Conservation (phyloP, 2,113 vertebrate species). For the Malurus elegans region DNA sequence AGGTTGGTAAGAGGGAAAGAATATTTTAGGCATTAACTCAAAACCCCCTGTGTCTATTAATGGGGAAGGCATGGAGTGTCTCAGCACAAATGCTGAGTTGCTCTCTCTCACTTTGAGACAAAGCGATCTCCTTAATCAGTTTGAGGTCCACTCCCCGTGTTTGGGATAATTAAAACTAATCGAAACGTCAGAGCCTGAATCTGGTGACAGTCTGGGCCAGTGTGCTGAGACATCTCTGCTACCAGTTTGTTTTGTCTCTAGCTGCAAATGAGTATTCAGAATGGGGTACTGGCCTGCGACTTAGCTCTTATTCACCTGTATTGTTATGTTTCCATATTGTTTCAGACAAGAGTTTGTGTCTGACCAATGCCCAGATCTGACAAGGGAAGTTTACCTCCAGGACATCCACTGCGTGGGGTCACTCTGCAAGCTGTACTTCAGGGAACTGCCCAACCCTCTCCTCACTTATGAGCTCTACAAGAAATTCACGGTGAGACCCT, state of each 20-base stretch:
- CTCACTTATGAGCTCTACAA: conserved; percentile 97
- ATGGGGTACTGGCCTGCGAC: neutral
- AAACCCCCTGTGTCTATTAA: rapidly evolving
- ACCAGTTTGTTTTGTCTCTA: neutral
- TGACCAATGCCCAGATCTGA: conserved; percentile 93
- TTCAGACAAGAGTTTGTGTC: conserved; percentile 95
- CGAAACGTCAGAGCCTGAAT: neutral
- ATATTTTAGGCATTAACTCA: neutral
- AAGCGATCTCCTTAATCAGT: neutral
- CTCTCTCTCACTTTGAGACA: neutral
- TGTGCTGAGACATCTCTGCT: neutral
- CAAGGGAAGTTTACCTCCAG: conserved; percentile 96
- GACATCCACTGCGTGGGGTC: conserved; percentile 99
- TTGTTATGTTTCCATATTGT: conserved; percentile 57
- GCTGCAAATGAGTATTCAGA: neutral
- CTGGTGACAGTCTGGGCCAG: neutral
- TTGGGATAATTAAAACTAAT: neutral
- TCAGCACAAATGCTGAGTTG: neutral
- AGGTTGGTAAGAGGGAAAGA: neutral
- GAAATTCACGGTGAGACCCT: conserved; percentile 91
- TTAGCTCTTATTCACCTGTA: neutral
- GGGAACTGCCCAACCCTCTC: conserved; percentile 95
- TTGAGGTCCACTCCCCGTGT: neutral
- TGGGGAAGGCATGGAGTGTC: neutral
- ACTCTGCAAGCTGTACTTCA: conserved; percentile 97